Conservation (phyloP, 2,888 invertebrate genomes). For the Habrosyne pyritoides region DNA sequence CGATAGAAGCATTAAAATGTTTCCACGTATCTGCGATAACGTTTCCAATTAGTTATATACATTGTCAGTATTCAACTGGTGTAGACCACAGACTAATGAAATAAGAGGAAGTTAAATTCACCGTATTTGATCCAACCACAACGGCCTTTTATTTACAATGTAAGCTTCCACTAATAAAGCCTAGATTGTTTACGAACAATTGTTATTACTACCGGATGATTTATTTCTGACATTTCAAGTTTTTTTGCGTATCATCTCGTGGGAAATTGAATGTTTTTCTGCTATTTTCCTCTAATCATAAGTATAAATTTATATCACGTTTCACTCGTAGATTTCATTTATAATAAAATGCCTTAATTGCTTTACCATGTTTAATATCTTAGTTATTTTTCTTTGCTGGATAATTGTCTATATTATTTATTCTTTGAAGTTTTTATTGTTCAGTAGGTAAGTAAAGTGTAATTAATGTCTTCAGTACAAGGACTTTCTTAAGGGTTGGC, state of each 20-base stretch:
- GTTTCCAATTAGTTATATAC: background rate
- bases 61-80: background rate
- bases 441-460: no score
- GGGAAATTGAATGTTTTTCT: background rate
- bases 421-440: no score
- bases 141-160: slow-evolving; percentile 4
- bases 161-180: slow-evolving; percentile 2
- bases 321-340: background rate
- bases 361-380: no score
- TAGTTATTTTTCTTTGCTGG: no score
- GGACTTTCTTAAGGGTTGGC: no score
- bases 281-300: background rate
- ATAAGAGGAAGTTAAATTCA: slow-evolving; percentile 4
- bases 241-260: background rate
- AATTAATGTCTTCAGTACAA: no score
- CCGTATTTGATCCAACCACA: background rate
- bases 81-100: background rate
- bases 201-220: background rate
- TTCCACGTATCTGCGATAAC: background rate
- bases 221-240: background rate
- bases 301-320: background rate
- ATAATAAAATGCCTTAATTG: no score
- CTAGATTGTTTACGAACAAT: slow-evolving; percentile 2
- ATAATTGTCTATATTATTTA: no score
- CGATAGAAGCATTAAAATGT: no score